Evolutionary conservation across 2,888 invertebrate species (phyloP), one percentile per base, ranked within the genome.

Genomic region (Drosophila silvestris): DNA sequence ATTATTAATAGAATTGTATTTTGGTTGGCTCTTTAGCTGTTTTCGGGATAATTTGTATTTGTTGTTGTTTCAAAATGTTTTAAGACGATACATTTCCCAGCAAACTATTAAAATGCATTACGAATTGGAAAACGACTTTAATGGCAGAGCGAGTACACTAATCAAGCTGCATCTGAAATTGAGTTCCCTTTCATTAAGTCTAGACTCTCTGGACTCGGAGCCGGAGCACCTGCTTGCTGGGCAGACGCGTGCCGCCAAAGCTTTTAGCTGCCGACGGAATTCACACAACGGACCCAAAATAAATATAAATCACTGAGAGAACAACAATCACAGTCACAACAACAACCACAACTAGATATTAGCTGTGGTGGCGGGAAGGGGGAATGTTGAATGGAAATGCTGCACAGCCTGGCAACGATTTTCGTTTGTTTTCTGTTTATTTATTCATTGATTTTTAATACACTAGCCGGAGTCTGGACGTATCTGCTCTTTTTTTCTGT

Each of bases 401-500:
- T 72, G 72, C 79, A 79, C 67, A 75, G 66, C 32, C 53, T 19
- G 44, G 60, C 60, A 71, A 64, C 61, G 52, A 47, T 56, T 56
- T 64, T 65, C 44, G 67, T 71, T 67, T 47, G 71, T 79, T n/a
- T 52, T 76, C 70, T 86, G 80, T 89, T 87, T 89, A 87, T 89
- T 85, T 89, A 79, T 85, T 86, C 86, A 86, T 83, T 76, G 85
- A 82, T 83, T 85, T 87, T 85, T 76, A 81, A 82, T 87, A 83
- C 81, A 81, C 85, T 83, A 70, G 57, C 65, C 79, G 79, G 72
- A 75, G 71, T 67, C 39, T 47, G 39, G n/a, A 1, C 19, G n/a
- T 5, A 57, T 19, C 19, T 51, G 37, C 28, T 10, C 3, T 35
- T 56, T 26, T 19, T 22, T 22, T 22, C 5, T 5, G 1, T 47